phyloP scores from a whole-genome alignment of 2,113 vertebrate species.

The Corythaeola cristata region DNA sequence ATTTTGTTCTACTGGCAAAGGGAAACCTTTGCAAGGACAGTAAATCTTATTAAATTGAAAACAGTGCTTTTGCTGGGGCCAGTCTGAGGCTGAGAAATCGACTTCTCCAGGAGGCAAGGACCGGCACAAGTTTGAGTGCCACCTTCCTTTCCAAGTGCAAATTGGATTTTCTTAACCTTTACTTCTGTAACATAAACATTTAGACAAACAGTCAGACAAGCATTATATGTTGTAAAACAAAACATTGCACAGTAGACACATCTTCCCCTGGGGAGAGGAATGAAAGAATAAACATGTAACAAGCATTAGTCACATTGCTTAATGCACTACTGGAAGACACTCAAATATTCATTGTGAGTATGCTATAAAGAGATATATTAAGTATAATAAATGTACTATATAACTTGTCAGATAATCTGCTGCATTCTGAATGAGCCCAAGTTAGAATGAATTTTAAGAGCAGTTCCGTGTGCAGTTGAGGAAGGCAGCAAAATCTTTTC shows the following conservation, averaged over 20 bases:
- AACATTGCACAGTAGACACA: slow-evolving; percentile 31
- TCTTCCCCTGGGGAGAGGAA: slow-evolving; percentile 33
- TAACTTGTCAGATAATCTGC: background rate
- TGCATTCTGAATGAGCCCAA: background rate
- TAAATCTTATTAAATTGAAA: slow-evolving; percentile 5
- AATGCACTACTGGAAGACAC: slow-evolving; percentile 29
- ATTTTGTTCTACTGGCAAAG: slow-evolving; percentile 4
- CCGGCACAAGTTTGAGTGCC: background rate
- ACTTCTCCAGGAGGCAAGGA: background rate
- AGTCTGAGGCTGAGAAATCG: background rate
- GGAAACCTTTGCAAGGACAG: background rate
- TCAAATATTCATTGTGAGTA: slow-evolving; percentile 18
- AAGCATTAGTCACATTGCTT: slow-evolving; percentile 49
- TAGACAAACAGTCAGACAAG: slow-evolving; percentile 38
- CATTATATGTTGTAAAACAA: slow-evolving; percentile 56
- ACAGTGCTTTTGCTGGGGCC: background rate
- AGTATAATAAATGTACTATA: background rate
- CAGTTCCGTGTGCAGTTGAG: background rate
- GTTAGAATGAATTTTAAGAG: background rate
- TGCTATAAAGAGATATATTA: background rate
- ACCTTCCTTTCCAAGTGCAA: slow-evolving; percentile 17
- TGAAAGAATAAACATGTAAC: slow-evolving; percentile 50
- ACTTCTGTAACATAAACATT: slow-evolving; percentile 37
- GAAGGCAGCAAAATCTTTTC: background rate
- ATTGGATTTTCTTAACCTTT: slow-evolving; percentile 60